Conservation (phyloP, 2,113 vertebrate species). For the Prolemur simus region DNA sequence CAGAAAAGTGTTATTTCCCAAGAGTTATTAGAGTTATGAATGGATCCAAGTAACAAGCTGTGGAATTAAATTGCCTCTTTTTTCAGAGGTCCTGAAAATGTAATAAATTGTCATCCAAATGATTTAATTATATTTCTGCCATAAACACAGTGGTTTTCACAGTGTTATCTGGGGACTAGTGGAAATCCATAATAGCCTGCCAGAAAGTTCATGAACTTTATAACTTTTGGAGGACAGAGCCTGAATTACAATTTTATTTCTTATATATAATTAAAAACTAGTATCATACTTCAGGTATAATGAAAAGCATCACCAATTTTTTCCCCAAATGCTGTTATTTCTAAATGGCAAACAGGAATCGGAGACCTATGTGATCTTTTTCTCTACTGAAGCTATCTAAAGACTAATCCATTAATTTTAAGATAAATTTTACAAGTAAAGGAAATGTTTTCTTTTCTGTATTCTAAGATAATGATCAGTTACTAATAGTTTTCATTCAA, state of each 20-base stretch:
- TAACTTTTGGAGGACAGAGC: background rate
- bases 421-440: constrained; percentile 6
- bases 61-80: background rate
- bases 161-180: background rate
- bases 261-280: background rate
- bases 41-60: background rate
- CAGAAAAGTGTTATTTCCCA: background rate
- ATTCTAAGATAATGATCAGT: background rate
- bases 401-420: background rate
- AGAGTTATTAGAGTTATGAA: background rate
- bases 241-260: constrained; percentile 11
- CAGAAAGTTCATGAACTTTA: background rate
- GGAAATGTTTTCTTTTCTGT: background rate
- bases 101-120: background rate
- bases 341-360: background rate
- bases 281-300: background rate
- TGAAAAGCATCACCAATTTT: background rate
- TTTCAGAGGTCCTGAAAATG: background rate
- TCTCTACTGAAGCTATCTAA: background rate
- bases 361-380: background rate
- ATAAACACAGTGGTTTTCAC: background rate
- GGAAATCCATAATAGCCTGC: background rate
- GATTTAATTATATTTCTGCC: background rate
- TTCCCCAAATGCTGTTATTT: background rate
- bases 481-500: background rate